Percentiles rank a stretch among this genome's conserved stretches.
phyloP scores from a whole-genome alignment of 2,888 invertebrate species.

The Steromphala cineraria region DNA sequence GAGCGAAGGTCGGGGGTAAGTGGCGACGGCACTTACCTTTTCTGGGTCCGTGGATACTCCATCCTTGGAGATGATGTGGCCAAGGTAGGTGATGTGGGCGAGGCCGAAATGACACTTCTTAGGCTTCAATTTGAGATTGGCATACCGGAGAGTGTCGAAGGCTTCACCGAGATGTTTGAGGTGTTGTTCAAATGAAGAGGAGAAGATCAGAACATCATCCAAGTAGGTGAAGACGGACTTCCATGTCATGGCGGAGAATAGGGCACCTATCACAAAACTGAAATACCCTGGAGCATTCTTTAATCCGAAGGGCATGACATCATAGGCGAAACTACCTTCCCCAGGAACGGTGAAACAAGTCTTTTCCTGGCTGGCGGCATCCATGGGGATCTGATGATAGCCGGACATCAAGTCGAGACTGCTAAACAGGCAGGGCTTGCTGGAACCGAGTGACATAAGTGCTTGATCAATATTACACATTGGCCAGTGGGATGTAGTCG shows the following conservation, averaged over 20 bases:
- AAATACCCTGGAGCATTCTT: slow-evolving; percentile 41
- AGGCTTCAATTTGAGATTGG: slow-evolving; percentile 38
- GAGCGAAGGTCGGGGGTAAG: slow-evolving; percentile 30
- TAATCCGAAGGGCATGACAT: slow-evolving; percentile 44
- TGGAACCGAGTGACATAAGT: slow-evolving; percentile 33
- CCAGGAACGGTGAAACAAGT: slow-evolving; percentile 42
- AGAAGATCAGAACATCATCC: slow-evolving; percentile 47
- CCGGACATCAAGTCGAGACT: slow-evolving; percentile 35
- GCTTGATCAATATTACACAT: slow-evolving; percentile 37
- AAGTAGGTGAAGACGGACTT: slow-evolving; percentile 44
- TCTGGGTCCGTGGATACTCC: slow-evolving; percentile 36
- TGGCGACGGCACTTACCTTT: slow-evolving; percentile 29
- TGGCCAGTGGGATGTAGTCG: slow-evolving; percentile 34
- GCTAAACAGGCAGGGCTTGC: slow-evolving; percentile 27
- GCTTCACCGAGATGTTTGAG: slow-evolving; percentile 35
- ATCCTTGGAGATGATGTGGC: slow-evolving; percentile 38
- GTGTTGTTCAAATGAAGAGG: slow-evolving; percentile 36
- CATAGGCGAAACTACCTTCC: slow-evolving; percentile 37
- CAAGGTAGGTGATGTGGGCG: slow-evolving; percentile 37
- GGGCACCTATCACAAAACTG: slow-evolving; percentile 33
- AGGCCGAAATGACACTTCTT: slow-evolving; percentile 44
- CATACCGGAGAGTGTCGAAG: slow-evolving; percentile 34
- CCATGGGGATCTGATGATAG: slow-evolving; percentile 38
- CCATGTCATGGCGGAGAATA: slow-evolving; percentile 40
- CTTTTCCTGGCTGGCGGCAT: slow-evolving; percentile 28